A percentile compares a stretch with the other conserved stretches of the same genome.
phyloP scores from a whole-genome alignment of 2,797 vertebrate species.

The Danio choprae region DNA sequence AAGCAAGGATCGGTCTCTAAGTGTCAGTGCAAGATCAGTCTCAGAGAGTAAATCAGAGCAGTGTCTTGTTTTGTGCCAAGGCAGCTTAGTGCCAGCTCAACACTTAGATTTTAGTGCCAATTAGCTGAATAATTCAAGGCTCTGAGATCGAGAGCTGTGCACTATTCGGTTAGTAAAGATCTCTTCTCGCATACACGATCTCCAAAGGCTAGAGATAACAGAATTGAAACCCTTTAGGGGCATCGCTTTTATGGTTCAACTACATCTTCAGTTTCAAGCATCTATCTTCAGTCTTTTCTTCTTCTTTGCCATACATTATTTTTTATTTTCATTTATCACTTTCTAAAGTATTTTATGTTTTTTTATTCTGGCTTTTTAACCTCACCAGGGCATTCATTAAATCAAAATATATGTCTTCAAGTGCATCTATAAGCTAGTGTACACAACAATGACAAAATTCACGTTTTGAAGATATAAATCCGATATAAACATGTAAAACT shows the following conservation, averaged over 20 bases:
- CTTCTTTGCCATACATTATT: too few species aligned
- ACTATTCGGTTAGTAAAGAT: conserved; percentile 43
- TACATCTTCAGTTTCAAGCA: neutral
- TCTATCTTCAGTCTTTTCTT: neutral
- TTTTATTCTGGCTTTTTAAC: too few species aligned
- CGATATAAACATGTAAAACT: too few species aligned
- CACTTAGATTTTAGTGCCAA: conserved; percentile 38
- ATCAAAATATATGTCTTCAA: too few species aligned
- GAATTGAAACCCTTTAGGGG: conserved; percentile 1
- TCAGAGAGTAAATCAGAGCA: conserved; percentile 27
- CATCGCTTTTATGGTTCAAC: conserved; percentile 5
- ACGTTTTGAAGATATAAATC: too few species aligned
- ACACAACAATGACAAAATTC: too few species aligned
- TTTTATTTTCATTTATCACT: too few species aligned
- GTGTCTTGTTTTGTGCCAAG: conserved; percentile 12
- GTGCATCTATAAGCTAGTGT: too few species aligned
- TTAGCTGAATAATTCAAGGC: conserved; percentile 37
- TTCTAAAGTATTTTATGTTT: too few species aligned
- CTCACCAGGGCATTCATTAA: too few species aligned
- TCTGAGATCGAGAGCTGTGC: neutral
- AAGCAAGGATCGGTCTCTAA: conserved; percentile 4
- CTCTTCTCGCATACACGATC: conserved; percentile 18
- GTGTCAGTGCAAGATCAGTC: conserved; percentile 31
- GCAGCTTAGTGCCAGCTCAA: conserved; percentile 22
- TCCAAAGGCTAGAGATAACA: conserved; percentile 16